These are phyloP conservation scores for Aplodontia rufa DNA, from an alignment of 2,113 vertebrate genomes.

Conservation along the genomic window DNA sequence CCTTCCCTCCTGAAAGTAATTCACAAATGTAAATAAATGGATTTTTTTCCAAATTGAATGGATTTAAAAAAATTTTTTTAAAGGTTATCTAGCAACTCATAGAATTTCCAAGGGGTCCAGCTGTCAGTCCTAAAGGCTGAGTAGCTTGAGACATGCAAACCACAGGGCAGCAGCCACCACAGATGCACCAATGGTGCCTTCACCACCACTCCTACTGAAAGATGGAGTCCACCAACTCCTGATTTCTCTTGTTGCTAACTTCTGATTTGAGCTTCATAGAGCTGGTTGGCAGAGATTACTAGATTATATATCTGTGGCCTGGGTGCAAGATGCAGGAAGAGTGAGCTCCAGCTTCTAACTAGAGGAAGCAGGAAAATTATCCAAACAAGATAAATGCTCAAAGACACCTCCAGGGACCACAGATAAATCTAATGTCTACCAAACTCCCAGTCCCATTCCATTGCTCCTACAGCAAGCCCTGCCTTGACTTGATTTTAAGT, in stretches of 20 bases:
- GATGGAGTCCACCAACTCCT: not conserved
- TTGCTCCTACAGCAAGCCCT: not conserved
- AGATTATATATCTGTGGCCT: not conserved
- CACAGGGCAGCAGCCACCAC: not conserved
- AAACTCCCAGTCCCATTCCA: too few species aligned
- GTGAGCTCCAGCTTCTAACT: not conserved
- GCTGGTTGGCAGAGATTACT: not conserved
- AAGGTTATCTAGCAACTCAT: not conserved
- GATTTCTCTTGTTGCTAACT: not conserved
- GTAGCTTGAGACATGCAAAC: not conserved
- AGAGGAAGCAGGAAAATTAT: not conserved
- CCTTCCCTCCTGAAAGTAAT: not conserved
- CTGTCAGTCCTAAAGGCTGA: too few species aligned
- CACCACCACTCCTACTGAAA: not conserved
- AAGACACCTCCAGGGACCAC: not conserved
- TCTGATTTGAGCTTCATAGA: not conserved
- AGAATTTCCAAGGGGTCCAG: not conserved
- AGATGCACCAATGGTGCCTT: rapidly evolving
- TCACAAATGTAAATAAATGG: not conserved
- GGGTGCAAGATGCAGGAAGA: not conserved
- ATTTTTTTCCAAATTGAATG: not conserved
- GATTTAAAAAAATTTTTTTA: too few species aligned
- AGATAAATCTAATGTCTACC: not conserved
- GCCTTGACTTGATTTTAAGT: not conserved
- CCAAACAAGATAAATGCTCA: not conserved